These are phyloP conservation scores for Polietes domitor DNA, from an alignment of 2,888 invertebrate species.

Conservation along the genomic window DNA sequence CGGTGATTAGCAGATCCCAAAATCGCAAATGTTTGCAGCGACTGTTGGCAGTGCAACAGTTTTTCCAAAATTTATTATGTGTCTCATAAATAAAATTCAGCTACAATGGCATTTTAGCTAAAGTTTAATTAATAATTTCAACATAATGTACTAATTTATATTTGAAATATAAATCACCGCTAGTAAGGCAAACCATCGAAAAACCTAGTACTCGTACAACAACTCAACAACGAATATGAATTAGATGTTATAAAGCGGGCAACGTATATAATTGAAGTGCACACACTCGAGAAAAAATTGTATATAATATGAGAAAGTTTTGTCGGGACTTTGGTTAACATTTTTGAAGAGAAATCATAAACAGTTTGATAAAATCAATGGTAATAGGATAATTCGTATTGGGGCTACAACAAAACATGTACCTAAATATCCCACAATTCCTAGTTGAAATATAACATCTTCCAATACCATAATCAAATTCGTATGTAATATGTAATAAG, in stretches of 20 bases:
- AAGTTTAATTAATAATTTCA: slow-evolving; percentile 60
- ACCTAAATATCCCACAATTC: too few species aligned
- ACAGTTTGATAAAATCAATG: too few species aligned
- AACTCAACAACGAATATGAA: background rate
- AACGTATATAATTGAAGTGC: background rate
- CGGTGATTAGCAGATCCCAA: too few species aligned
- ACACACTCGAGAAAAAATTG: slow-evolving; percentile 11
- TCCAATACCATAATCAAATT: too few species aligned
- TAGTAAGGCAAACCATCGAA: slow-evolving; percentile 33
- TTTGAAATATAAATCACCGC: slow-evolving; percentile 55
- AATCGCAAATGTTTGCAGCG: background rate
- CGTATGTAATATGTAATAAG: too few species aligned
- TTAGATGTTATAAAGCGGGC: background rate
- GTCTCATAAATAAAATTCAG: slow-evolving; percentile 15
- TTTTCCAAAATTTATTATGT: slow-evolving; percentile 23
- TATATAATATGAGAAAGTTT: too few species aligned
- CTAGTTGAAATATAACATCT: too few species aligned
- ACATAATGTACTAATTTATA: slow-evolving; percentile 53
- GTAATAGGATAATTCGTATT: too few species aligned
- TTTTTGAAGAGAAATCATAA: too few species aligned
- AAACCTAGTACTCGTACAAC: background rate
- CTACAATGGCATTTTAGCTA: slow-evolving; percentile 41
- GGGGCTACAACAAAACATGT: too few species aligned
- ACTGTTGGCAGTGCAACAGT: too few species aligned
- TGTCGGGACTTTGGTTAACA: too few species aligned